A percentile compares a stretch with the other conserved stretches of the same genome.
Evolutionary conservation across 1,140 invertebrate species (phyloP).

Genomic region (Acyrthosiphon pisum): DNA sequence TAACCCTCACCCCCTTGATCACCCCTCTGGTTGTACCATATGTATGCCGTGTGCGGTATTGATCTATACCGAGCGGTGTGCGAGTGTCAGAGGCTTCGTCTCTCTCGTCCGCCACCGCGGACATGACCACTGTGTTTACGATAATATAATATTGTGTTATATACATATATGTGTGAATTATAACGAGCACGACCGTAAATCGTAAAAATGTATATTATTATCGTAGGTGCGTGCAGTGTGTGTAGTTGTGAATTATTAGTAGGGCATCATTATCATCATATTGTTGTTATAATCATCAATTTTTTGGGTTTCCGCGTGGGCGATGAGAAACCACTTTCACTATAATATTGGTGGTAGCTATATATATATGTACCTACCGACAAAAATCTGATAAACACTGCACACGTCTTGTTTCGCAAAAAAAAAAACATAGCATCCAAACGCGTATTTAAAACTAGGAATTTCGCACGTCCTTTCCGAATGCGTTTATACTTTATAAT

Average conservation of each 20-base stretch:
- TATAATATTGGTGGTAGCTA: not conserved
- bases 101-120: not conserved
- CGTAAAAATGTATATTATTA: not conserved
- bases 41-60: conserved; percentile 2
- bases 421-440: not conserved
- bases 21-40: not conserved
- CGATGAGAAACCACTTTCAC: conserved; percentile 1
- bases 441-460: not conserved
- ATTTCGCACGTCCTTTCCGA: not conserved
- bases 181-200: too few relatives aligned
- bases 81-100: not conserved
- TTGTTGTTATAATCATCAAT: not conserved
- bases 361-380: not conserved
- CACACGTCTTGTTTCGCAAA: not conserved
- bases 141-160: not conserved
- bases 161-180: too few relatives aligned
- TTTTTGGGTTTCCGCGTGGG: not conserved
- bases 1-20: too few relatives aligned
- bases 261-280: not conserved
- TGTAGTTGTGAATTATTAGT: not conserved
- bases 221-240: not conserved
- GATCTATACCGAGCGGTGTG: not conserved
- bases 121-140: not conserved
- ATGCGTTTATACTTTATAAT: not conserved
- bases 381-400: conserved; percentile 11